phyloP scores from a whole-genome alignment of 2,113 vertebrate species.

The Brienomyrus longianalis region DNA sequence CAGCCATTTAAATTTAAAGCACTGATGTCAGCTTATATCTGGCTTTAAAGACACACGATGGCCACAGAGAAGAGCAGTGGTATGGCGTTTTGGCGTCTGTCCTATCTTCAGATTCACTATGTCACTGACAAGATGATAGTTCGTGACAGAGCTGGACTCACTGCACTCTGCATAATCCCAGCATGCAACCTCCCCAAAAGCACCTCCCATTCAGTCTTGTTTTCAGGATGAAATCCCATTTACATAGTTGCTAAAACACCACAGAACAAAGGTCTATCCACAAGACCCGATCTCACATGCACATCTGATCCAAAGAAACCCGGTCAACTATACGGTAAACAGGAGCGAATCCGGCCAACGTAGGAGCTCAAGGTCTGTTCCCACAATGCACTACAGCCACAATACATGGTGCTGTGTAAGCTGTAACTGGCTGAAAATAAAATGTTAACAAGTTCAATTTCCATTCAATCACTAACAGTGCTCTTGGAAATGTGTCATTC shows the following conservation, averaged over 20 bases:
- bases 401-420: slow-evolving; percentile 80
- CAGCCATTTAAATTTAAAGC: neutral
- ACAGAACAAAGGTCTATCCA: neutral
- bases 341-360: slow-evolving; percentile 50
- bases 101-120: neutral
- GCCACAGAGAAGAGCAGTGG: neutral
- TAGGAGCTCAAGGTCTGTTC: slow-evolving; percentile 54
- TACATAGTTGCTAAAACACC: neutral
- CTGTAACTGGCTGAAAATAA: slow-evolving; percentile 95
- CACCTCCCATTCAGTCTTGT: neutral
- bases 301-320: neutral
- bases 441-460: slow-evolving; percentile 99
- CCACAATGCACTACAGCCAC: slow-evolving; percentile 73
- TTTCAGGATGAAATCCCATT: neutral
- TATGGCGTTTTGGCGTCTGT: neutral
- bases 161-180: neutral
- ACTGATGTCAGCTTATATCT: neutral
- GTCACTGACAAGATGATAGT: neutral
- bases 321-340: slow-evolving; percentile 18
- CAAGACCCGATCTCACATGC: slow-evolving; percentile 2
- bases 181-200: neutral
- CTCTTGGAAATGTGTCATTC: slow-evolving; percentile 99
- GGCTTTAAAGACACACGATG: neutral
- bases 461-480: slow-evolving; percentile 98
- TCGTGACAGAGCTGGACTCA: neutral